Evolutionary conservation across 2,888 invertebrate genomes (phyloP), one percentile per base, ranked within the genome.

Genomic region (Prosapia bicincta): DNA sequence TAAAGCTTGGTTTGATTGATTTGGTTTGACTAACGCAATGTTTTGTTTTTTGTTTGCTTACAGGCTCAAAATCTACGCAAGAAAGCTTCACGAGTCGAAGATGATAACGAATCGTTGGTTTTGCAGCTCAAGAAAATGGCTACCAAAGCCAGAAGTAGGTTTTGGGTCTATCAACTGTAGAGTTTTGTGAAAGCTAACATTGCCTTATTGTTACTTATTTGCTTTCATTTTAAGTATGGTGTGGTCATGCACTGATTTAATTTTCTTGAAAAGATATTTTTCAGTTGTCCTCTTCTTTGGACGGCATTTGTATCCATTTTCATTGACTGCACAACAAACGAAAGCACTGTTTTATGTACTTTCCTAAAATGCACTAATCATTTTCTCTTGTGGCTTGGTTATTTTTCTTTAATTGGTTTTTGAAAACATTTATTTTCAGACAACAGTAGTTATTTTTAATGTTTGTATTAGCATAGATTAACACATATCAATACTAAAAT

Each of bases 121-220:
- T 90, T 95, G 88, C 97, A 97, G 90, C 90, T 98, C 88, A 95
- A 96, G 90, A 97, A 97, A 91, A 93, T 97, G 92, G 95, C 96
- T 88, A 91, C 92, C 86, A 91, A 92, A 87, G 91, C 92, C 87
- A 90, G 90, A 90, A 91, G 92, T 92, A 92, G 87, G 91, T 90
- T 85, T 74, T 76, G 66, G 66, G 43, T 65, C 68, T 28, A 76
- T 76, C 28, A 26, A 38, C 54, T 77, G 74, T 74, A 69, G 26
- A 71, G 7, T 30, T 65, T 28, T 68, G 30, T 43, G 43, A 13
- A 71, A 66, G 69, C 74, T 77, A 76, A 77, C 78, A 71, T 43
- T 70, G 23, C 30, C 43, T 75, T 78, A 15, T 38, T 76, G 70
- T 72, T 69, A 68, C 69, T 73, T 74, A 66, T 81, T 81, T 82